Percentiles rank a stretch among this genome's conserved stretches.
phyloP scores from a whole-genome alignment of 2,113 vertebrate genomes.

The Lagopus leucura region DNA sequence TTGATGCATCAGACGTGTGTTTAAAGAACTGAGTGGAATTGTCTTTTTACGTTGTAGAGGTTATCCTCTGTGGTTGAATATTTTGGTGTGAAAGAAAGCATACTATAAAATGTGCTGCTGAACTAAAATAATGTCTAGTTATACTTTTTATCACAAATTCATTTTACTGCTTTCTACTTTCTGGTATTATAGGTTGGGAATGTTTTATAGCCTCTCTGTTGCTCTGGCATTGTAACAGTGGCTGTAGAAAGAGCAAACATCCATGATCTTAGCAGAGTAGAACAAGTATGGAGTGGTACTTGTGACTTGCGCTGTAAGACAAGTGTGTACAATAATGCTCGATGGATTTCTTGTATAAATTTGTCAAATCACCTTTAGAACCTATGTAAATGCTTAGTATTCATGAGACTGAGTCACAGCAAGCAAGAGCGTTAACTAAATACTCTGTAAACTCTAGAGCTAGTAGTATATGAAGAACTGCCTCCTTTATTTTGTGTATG shows the following conservation, averaged over 20 bases:
- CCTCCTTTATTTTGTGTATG: neutral
- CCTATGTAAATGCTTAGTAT: neutral
- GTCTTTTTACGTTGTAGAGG: neutral
- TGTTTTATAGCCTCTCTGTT: neutral
- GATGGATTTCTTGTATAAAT: neutral
- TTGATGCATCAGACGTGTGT: neutral
- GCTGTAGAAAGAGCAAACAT: neutral
- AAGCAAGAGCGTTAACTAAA: neutral
- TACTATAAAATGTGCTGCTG: neutral
- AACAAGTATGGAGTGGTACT: neutral
- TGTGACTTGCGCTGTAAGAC: neutral
- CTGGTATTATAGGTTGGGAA: neutral
- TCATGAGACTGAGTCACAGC: neutral
- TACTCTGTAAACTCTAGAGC: neutral
- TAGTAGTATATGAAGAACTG: neutral
- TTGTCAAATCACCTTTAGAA: neutral
- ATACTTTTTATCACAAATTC: neutral
- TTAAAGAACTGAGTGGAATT: neutral
- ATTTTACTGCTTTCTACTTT: neutral
- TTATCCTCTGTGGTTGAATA: neutral
- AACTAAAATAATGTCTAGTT: neutral
- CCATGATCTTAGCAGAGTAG: neutral
- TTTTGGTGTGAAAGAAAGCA: neutral
- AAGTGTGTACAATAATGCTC: neutral
- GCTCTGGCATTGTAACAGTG: neutral